Evolutionary conservation across 2,888 invertebrate species (phyloP), one percentile per base, ranked within the genome.

Genomic region (Pristionchus fissidentatus): DNA sequence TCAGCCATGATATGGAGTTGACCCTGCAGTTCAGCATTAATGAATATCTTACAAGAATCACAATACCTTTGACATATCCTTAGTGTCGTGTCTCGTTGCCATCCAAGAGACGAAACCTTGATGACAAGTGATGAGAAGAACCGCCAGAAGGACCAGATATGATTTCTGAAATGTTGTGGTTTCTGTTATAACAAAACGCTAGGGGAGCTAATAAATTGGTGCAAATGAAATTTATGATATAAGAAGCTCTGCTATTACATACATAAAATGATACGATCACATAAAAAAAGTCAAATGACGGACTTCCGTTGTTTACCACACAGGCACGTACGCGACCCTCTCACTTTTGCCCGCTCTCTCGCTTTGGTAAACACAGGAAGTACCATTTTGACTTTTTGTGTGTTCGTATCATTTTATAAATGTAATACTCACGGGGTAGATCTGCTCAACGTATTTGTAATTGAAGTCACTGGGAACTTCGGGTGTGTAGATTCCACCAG

Each of bases 401-500:
- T n/a, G n/a, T n/a, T n/a, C n/a, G n/a, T n/a, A n/a, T n/a, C n/a
- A n/a, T n/a, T n/a, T n/a, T n/a, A n/a, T n/a, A n/a, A n/a, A n/a
- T n/a, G n/a, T n/a, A n/a, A n/a, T n/a, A n/a, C n/a, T n/a, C n/a
- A 86, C 86, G 60, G 83, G 86, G 57, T 85, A 85, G 13, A 75
- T 78, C 15, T 87, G 82, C 38, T 86, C 83, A 8, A 84, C 66
- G 84, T 88, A 89, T 3, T 75, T 77, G 85, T 89, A 89, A 10
- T 73, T 22, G 79, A 88, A 88, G 32, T 88, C 86, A 4, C 84
- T 66, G 19, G 87, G 82, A 8, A 88, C 82, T 13, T 86, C 85
- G n/a, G 89, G 88, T 43, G 85, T 85, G 77, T 86, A 87, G 26
- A 87, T 35, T n/a, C 89, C 89, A 26, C 41, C 43, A n/a, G 73